Base-by-base conservation (phyloP, 2,888 invertebrate species). In the Drosophila anceps region DNA sequence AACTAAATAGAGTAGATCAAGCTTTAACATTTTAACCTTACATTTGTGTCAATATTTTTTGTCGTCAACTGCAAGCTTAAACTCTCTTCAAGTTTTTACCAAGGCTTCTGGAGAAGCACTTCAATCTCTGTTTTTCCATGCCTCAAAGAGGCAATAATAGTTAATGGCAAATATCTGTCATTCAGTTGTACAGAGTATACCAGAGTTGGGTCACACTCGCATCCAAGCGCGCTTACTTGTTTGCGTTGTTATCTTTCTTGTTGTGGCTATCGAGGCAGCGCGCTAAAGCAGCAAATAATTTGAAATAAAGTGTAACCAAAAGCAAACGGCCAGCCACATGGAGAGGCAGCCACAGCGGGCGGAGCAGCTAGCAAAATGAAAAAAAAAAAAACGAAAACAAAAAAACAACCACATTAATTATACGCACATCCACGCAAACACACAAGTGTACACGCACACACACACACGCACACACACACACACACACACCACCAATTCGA, bases 201-300 rank as follows among this genome's bases (percentile, higher is more conserved):
- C 13, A 1, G 1, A 59, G 37, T 35, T 8, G 27, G 35, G 7
- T 18, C 6, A 1, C 20, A 41, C 7, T 12, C 12, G 33, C n/a
- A 0, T 12, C 4, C 5, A 24, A 5, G 1, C 12, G 62, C 68
- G 61, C 46, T 43, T 48, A n/a, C 44, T 60, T 44, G 62, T 46
- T 51, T 48, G 24, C 35, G 57, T 48, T 69, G 54, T 27, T 66
- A 33, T 31, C 53, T 13, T 58, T 66, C 59, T 48, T 66, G 63
- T 57, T 48, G 39, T 51, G 37, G 43, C 53, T 46, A 50, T 58
- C 33, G 43, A 41, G 64, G 59, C 48, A 61, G 66, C 63, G 59
- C 64, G 81, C 68, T 57, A 79, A 69, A 76, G 79, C 84, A 69
- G 85, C 72, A 85, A 86, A 85, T 80, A 86, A 84, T 86, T 84